Evolutionary conservation across 2,113 vertebrate species (phyloP), one percentile per base, ranked within the genome.

Genomic region (Naja naja): DNA sequence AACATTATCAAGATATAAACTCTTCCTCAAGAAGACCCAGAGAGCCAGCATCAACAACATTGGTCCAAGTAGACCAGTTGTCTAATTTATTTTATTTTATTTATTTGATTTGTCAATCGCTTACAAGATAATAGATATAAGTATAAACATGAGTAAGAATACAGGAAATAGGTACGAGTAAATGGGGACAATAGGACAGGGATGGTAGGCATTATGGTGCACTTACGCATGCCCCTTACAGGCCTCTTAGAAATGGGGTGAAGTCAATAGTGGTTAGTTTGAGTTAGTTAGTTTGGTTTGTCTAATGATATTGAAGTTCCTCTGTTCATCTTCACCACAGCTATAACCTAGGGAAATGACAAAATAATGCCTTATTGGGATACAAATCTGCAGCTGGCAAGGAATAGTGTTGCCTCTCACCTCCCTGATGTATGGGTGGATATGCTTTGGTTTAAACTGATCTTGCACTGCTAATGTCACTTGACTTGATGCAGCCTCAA

Each of bases 401-500:
- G 20, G 81, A 53, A 86, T 53, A 4, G 20, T 27, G 30, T 85
- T 52, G 47, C 45, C n/a, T 90, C 74, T 43, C 23, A 30, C 23
- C 34, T 74, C 34, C 18, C 47, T 88, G 49, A 47, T 18, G 2
- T 5, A 69, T 3, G 23, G 47, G 88, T 23, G n/a, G 47, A 92
- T 34, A 49, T 88, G 49, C n/a, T 85, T 27, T 45, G 27, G 12
- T 43, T 95, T 94, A 95, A 94, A 91, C 27, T 55, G 94, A 47
- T 43, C 87, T 91, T 92, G 47, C 90, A 93, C 89, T 91, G 92
- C 58, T 94, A 88, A 45, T 25, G 86, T 93, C 23, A 92, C 52
- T 92, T 91, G 91, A 94, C 92, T 49, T 92, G 30, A 89, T 88
- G 0, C 90, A 64, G 94, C 88, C 85, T 94, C 69, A 16, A 18